Base-by-base conservation (phyloP, 2,113 vertebrate genomes). In the Lophura nycthemera region DNA sequence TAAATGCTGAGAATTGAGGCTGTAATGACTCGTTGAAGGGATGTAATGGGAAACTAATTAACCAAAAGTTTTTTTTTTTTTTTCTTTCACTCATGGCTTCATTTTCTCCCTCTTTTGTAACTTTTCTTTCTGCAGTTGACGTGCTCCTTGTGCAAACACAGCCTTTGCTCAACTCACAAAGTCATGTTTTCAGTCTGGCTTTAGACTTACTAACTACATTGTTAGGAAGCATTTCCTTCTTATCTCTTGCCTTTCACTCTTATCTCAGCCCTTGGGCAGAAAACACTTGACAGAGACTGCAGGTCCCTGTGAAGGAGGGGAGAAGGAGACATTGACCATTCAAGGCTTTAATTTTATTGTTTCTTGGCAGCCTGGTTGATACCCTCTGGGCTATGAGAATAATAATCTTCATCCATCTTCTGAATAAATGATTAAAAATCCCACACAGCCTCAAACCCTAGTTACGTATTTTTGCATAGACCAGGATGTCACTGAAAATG, bases 171-270 rank as follows among this genome's bases (percentile, higher is more conserved):
- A 19, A n/a, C 54, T 94, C 75, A 61, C 86, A 93, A 89, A 92
- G 77, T 80, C 8, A 36, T 34, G 50, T 48, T 88, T 87, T 87
- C 75, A 50, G 15, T 67, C 72, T 74, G 45, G 64, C 34, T 91
- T 91, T 83, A 77, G 60, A 70, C 38, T 83, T 47, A 63, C 45
- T 73, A 92, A 71, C 56, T 66, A 27, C 18, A 38, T 83, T 57
- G 36, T 74, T 67, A 77, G 59, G 66, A 65, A 71, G 36, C 2
- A 24, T 86, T 93, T 95, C 69, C 59, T 79, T 80, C 82, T 92
- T 89, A 88, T 81, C 65, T 83, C 40, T 32, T 83, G 83, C 27
- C 64, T 93, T 94, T 93, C 75, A 76, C 80, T 92, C 75, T 88
- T 96, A 59, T 88, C 78, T 93, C 40, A 60, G 8, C 69, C 75